Conservation (phyloP, 2,113 vertebrate genomes). For the Ifrita kowaldi region DNA sequence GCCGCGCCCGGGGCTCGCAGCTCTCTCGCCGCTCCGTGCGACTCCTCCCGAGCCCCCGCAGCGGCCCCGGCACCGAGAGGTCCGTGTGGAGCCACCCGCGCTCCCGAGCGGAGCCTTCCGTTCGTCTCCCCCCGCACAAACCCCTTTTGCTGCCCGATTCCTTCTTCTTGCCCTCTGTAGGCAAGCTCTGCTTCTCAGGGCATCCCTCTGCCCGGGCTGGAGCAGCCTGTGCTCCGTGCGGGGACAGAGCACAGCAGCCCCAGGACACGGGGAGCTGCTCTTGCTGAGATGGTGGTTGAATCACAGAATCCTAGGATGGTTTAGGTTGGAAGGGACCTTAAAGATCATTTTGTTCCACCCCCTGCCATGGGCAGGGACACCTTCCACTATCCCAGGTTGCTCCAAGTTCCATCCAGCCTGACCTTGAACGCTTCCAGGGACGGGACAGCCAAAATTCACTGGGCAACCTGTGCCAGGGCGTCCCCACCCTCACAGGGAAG, state of each 20-base stretch:
- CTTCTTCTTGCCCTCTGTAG: background rate
- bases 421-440: background rate
- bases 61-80: background rate
- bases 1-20: background rate
- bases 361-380: too few species aligned
- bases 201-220: background rate
- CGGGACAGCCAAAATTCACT: background rate
- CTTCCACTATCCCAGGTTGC: background rate
- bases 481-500: background rate
- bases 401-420: background rate
- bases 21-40: background rate
- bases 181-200: too few species aligned
- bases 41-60: background rate
- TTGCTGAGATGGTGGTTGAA: background rate
- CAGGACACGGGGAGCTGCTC: background rate
- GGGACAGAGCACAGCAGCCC: background rate
- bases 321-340: background rate
- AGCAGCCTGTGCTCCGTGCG: background rate
- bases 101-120: background rate
- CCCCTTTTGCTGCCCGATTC: background rate
- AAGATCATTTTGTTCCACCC: background rate
- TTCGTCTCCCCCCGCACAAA: background rate
- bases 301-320: background rate
- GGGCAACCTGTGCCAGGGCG: background rate
- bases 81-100: background rate